Evolutionary conservation across 2,888 invertebrate genomes (phyloP).

Genomic region (Ptychoptera contaminata): DNA sequence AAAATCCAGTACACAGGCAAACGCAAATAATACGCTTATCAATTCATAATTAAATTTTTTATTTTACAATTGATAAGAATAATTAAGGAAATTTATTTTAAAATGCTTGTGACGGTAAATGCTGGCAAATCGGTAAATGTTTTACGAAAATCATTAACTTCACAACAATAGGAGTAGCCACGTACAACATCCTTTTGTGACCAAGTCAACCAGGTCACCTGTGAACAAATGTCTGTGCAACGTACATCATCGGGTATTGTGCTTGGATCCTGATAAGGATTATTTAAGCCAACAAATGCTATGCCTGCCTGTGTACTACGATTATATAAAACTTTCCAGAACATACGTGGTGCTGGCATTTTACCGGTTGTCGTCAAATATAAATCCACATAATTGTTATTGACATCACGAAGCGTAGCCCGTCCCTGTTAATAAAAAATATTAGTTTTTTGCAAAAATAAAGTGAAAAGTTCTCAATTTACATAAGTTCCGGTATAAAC

Average conservation of each 20-base stretch:
- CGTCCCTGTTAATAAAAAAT: constrained; percentile 14
- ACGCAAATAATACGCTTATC: too few relatives aligned
- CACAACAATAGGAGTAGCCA: constrained; percentile 27
- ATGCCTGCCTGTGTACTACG: constrained; percentile 19
- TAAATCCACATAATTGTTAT: constrained; percentile 15
- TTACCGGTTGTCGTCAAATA: constrained; percentile 18
- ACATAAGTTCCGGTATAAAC: constrained; percentile 26
- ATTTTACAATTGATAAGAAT: too few relatives aligned
- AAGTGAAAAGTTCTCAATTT: not conserved
- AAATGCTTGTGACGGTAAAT: constrained; percentile 12
- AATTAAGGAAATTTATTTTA: constrained; percentile 9
- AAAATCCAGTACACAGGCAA: too few relatives aligned
- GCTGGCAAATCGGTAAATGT: constrained; percentile 6
- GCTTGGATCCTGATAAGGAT: constrained; percentile 20
- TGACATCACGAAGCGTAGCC: constrained; percentile 20
- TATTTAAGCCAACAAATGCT: constrained; percentile 30
- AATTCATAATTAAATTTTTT: too few relatives aligned
- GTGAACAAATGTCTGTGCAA: constrained; percentile 18
- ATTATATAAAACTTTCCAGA: constrained; percentile 31
- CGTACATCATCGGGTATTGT: constrained; percentile 15
- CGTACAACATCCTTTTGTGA: constrained; percentile 11
- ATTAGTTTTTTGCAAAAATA: not conserved
- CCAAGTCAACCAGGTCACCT: constrained; percentile 20
- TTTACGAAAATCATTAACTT: constrained; percentile 17
- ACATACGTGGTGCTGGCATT: constrained; percentile 24